These are phyloP conservation scores for Threskiornis aethiopicus DNA, from an alignment of 2,797 vertebrate genomes.

Conservation along the genomic window DNA sequence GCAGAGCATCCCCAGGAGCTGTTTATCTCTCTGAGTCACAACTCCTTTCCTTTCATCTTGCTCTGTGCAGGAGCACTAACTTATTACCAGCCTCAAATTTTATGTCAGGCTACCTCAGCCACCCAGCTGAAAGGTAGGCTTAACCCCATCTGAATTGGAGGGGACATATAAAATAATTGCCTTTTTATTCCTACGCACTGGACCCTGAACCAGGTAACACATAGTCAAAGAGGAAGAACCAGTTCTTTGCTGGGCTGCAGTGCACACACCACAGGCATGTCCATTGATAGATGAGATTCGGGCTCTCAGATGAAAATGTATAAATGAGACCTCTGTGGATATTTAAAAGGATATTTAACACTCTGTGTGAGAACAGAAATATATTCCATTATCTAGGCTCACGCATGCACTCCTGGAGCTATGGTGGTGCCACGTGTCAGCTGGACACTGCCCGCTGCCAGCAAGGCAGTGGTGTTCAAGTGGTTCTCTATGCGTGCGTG, in stretches of 20 bases:
- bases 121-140: not conserved
- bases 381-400: not conserved
- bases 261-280: not conserved
- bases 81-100: not conserved
- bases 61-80: not conserved
- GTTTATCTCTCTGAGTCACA: not conserved
- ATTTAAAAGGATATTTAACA: not conserved
- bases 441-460: not conserved
- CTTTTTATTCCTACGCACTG: not conserved
- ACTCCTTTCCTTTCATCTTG: not conserved
- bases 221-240: not conserved
- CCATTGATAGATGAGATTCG: fast-evolving
- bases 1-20: not conserved
- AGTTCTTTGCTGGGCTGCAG: not conserved
- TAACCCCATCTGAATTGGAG: not conserved
- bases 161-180: not conserved
- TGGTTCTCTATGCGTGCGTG: fast-evolving
- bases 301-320: not conserved
- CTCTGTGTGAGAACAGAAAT: not conserved
- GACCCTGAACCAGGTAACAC: not conserved
- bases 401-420: fast-evolving
- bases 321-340: not conserved
- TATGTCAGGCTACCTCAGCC: not conserved
- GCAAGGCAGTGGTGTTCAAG: not conserved
- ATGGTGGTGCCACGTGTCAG: not conserved